Evolutionary conservation across 2,888 invertebrate species (phyloP).

Genomic region (Pachycephus smyrnensis): DNA sequence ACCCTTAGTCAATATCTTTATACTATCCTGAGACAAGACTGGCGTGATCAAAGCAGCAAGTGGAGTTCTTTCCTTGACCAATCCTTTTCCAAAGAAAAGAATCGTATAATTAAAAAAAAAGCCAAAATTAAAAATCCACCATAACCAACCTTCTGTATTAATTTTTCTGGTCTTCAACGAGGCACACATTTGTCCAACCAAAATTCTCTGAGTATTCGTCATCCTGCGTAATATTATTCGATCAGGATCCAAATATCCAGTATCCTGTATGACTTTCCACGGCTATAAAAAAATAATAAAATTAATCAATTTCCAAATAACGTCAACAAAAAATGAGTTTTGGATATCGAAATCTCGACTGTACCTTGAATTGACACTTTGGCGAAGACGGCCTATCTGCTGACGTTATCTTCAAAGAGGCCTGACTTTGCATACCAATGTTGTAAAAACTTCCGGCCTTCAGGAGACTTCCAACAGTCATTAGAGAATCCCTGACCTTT

Average conservation of each 20-base stretch:
- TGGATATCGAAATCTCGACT: background rate
- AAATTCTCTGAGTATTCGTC: slow-evolving; percentile 49
- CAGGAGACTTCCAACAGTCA: background rate
- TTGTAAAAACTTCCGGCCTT: background rate
- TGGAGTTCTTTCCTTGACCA: slow-evolving; percentile 45
- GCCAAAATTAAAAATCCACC: background rate
- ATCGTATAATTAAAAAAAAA: slow-evolving; percentile 11
- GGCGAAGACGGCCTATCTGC: slow-evolving; percentile 5
- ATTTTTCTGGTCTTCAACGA: slow-evolving; percentile 44
- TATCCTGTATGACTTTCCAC: slow-evolving; percentile 38
- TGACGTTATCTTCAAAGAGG: slow-evolving; percentile 1
- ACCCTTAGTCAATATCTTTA: slow-evolving; percentile 42
- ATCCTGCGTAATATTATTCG: slow-evolving; percentile 45
- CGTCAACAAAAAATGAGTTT: background rate
- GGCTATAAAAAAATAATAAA: slow-evolving; percentile 18
- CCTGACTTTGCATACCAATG: background rate
- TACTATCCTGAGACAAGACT: slow-evolving; percentile 43
- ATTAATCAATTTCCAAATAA: background rate
- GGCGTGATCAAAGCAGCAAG: slow-evolving; percentile 44
- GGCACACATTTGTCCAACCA: slow-evolving; percentile 49
- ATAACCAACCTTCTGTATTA: slow-evolving; percentile 43
- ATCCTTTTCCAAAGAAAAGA: slow-evolving; percentile 30
- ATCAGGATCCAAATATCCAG: slow-evolving; percentile 38
- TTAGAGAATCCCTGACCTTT: background rate
- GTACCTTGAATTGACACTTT: slow-evolving; percentile 18